Percentiles rank a stretch among this genome's conserved stretches.
phyloP scores from a whole-genome alignment of 2,888 invertebrate genomes.

The Marronus borbonicus region DNA sequence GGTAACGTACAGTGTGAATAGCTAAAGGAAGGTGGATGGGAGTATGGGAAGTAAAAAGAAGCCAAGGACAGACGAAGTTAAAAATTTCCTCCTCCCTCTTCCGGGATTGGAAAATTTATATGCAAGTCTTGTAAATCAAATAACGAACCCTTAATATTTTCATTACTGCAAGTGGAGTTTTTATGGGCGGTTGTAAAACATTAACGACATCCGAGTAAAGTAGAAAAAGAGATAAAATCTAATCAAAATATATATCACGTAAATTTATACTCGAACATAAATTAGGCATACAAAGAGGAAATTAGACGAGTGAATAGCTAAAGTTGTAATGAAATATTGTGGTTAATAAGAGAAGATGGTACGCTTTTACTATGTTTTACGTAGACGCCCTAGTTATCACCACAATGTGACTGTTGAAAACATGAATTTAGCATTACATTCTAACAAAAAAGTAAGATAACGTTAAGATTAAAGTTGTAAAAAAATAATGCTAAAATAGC shows the following conservation, averaged over 20 bases:
- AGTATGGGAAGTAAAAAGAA: neutral
- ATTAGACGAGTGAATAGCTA: neutral
- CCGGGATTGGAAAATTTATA: conserved; percentile 17
- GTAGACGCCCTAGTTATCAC: too few relatives aligned
- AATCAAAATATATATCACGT: conserved; percentile 18
- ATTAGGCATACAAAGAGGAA: neutral
- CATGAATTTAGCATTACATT: too few relatives aligned
- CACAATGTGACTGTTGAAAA: too few relatives aligned
- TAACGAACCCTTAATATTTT: conserved; percentile 24
- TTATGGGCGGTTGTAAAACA: conserved; percentile 28
- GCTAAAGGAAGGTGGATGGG: neutral
- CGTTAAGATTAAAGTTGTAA: too few relatives aligned
- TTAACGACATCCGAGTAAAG: conserved; percentile 3
- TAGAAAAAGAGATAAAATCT: conserved; percentile 17
- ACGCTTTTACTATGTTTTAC: too few relatives aligned
- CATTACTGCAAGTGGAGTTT: conserved; percentile 28
- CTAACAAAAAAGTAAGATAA: too few relatives aligned
- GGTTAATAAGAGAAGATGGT: too few relatives aligned
- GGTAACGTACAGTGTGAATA: neutral
- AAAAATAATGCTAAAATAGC: too few relatives aligned
- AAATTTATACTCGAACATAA: neutral
- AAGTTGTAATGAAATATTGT: too few relatives aligned
- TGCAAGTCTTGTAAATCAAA: conserved; percentile 25
- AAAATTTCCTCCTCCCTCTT: conserved; percentile 17
- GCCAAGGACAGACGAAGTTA: conserved; percentile 6